Evolutionary conservation across 2,797 vertebrate genomes (phyloP).

Genomic region (Ctenochaetus hawaiiensis): DNA sequence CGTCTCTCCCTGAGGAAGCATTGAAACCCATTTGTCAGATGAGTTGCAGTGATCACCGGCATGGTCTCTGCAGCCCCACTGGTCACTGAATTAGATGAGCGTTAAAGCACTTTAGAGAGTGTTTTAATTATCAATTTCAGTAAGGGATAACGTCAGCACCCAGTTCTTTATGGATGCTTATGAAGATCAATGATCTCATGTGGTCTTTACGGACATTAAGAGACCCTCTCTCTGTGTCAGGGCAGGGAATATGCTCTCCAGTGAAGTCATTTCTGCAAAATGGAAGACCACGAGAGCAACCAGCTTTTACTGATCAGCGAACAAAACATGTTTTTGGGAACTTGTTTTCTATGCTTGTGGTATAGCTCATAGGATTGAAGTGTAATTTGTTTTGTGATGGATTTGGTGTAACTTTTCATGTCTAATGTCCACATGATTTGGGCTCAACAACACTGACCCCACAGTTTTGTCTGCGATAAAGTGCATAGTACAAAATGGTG

Average conservation of each 20-base stretch:
- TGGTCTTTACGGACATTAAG: background rate
- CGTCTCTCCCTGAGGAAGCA: slow-evolving; percentile 30
- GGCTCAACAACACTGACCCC: background rate
- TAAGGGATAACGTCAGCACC: slow-evolving; percentile 1
- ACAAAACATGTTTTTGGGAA: background rate
- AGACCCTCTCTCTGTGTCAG: background rate
- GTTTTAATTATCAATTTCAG: slow-evolving; percentile 23
- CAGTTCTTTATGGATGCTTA: slow-evolving; percentile 24
- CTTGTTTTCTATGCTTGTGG: background rate
- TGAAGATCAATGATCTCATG: slow-evolving; percentile 19
- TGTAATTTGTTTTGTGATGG: background rate
- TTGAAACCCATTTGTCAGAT: slow-evolving; percentile 11
- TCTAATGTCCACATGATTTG: background rate
- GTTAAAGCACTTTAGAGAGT: background rate
- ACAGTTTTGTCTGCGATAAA: background rate
- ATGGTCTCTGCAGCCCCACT: background rate
- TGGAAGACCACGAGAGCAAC: background rate
- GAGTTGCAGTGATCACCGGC: background rate
- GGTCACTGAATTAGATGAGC: slow-evolving; percentile 4
- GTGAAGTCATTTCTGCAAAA: background rate
- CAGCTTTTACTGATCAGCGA: background rate
- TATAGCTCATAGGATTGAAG: background rate
- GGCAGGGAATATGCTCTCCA: background rate
- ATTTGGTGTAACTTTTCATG: background rate
- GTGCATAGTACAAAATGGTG: background rate